Conservation (phyloP, 2,797 vertebrate genomes). For the Thalassophryne amazonica region DNA sequence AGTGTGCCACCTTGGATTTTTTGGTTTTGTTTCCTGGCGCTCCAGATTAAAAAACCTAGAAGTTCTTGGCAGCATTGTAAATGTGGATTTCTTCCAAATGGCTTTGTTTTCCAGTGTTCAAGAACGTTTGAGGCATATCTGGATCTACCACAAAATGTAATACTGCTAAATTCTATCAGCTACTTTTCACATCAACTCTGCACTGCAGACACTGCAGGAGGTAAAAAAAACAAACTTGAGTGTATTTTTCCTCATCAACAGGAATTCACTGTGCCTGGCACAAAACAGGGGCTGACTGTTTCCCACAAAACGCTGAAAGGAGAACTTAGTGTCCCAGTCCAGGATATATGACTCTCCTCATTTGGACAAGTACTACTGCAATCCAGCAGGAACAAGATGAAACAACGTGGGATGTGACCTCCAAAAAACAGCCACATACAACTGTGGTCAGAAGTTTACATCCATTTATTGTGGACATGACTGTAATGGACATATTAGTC, state of each 20-base stretch:
- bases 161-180: too few relatives aligned
- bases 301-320: background rate
- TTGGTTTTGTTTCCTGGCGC: too few relatives aligned
- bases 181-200: background rate
- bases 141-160: too few relatives aligned
- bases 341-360: conserved; percentile 5
- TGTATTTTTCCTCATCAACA: background rate
- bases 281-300: background rate
- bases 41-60: too few relatives aligned
- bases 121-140: too few relatives aligned
- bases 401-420: background rate
- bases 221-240: background rate
- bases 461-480: too few relatives aligned
- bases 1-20: too few relatives aligned
- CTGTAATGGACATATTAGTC: too few relatives aligned
- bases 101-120: too few relatives aligned
- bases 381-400: conserved; percentile 4
- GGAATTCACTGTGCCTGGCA: background rate
- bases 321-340: background rate
- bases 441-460: too few relatives aligned
- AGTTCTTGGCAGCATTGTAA: too few relatives aligned
- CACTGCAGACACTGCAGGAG: background rate
- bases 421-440: background rate
- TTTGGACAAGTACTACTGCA: conserved; percentile 3
- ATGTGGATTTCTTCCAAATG: too few relatives aligned